Base-by-base conservation (phyloP, 2,113 vertebrate species). In the Nibea albiflora region DNA sequence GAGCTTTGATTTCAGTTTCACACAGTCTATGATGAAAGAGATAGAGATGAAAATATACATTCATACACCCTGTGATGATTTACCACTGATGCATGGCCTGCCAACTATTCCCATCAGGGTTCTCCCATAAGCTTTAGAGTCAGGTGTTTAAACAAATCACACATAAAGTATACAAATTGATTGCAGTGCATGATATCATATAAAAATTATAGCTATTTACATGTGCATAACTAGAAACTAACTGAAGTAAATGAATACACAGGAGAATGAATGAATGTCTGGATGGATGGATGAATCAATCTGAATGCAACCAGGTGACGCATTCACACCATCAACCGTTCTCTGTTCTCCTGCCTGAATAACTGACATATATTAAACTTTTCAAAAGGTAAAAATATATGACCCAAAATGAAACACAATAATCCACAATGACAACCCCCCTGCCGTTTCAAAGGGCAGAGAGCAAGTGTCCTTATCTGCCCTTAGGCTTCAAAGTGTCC, bases 401-500 rank as follows among this genome's bases (percentile, higher is more conserved):
- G 14, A n/a, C 22, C 31, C 4, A 68, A 15, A 44, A 19, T 7
- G 16, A 35, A 52, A 14, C 28, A 68, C 31, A 47, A 49, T 8
- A 12, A 3, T 31, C 17, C 44, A 58, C 20, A 64, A 31, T 12
- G 63, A 80, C 53, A 72, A 24, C 35, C 62, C 2, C 11, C 44
- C 35, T 35, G 7, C 35, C 57, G 69, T 76, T 52, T 81, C 19
- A 82, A 63, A 81, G 28, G 44, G 69, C 44, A 63, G 19, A 24
- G 17, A 80, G n/a, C 3, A 31, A 67, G 5, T n/a, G 76, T 85
- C 81, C 83, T 89, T 17, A 73, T 28, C 50, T 47, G 28, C 49
- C 64, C 58, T 64, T 0, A 49, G 17, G 53, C 62, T 78, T 85
- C 63, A 86, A 80, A 78, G 56, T 75, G 84, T 75, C 64, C 10